Conservation (phyloP, 2,888 invertebrate species). For the Sisyra nigra region DNA sequence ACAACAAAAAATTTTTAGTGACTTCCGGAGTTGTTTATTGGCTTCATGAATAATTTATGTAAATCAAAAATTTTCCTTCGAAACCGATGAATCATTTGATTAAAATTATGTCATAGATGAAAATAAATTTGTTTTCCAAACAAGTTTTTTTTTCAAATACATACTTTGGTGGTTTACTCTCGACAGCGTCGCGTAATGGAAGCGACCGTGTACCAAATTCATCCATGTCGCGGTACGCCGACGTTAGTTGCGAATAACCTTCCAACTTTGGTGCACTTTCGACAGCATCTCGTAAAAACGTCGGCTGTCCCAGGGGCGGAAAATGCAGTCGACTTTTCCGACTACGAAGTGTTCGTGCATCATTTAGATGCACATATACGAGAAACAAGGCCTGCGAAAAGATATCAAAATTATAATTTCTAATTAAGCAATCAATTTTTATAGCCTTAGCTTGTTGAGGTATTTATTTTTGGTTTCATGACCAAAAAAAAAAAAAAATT, state of each 20-base stretch:
- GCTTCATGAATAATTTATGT: neutral
- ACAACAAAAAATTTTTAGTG: slow-evolving; percentile 11
- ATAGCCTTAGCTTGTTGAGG: too few species aligned
- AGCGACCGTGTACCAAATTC: slow-evolving; percentile 29
- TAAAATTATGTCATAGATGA: too few species aligned
- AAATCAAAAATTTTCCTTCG: too few species aligned
- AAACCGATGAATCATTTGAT: too few species aligned
- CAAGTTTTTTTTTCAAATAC: slow-evolving; percentile 9
- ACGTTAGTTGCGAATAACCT: neutral
- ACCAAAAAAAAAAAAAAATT: too few species aligned
- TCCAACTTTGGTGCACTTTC: slow-evolving; percentile 25
- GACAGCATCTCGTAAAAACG: slow-evolving; percentile 29
- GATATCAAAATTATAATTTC: too few species aligned
- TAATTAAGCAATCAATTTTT: too few species aligned
- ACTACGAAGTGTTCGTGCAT: too few species aligned
- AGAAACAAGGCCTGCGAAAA: too few species aligned
- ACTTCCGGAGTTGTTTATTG: neutral
- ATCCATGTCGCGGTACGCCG: neutral
- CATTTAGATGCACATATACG: too few species aligned
- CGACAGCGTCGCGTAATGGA: slow-evolving; percentile 62
- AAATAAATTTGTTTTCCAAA: too few species aligned
- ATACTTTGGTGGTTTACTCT: slow-evolving; percentile 43
- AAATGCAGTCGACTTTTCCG: slow-evolving; percentile 13
- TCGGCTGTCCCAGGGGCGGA: slow-evolving; percentile 19
- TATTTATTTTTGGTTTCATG: too few species aligned